Percentiles rank a stretch among this genome's conserved stretches.
Conservation (phyloP, 23 tunicate species). For the Ciona savignyi region DNA sequence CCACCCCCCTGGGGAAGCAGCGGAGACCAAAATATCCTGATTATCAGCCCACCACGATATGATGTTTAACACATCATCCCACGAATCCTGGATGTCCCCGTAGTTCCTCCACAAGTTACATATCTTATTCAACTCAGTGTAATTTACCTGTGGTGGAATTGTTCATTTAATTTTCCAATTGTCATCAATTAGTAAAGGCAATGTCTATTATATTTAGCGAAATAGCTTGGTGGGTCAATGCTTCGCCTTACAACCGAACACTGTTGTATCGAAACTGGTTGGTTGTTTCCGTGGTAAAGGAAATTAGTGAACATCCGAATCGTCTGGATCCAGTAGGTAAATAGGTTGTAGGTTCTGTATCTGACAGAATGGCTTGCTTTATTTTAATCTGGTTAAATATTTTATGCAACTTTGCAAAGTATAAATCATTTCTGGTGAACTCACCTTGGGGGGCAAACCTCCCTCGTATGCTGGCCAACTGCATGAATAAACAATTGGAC, state of each 20-base stretch:
- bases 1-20: slow-evolving; percentile 89
- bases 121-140: slow-evolving; percentile 69
- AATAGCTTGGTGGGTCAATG: too few species aligned
- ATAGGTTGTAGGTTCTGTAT: too few species aligned
- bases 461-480: slow-evolving; percentile 95
- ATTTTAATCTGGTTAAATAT: neutral
- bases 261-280: too few species aligned
- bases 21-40: slow-evolving; percentile 73
- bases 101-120: slow-evolving; percentile 93
- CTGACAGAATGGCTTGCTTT: neutral
- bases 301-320: too few species aligned
- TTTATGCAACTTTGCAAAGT: neutral
- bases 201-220: too few species aligned
- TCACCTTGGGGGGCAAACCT: slow-evolving; percentile 84
- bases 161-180: too few species aligned
- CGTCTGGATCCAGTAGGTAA: too few species aligned
- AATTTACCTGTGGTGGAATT: slow-evolving; percentile 88
- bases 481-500: slow-evolving; percentile 65
- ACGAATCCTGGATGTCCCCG: slow-evolving; percentile 87
- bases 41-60: slow-evolving; percentile 78
- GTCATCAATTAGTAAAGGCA: too few species aligned
- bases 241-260: too few species aligned
- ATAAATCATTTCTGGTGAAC: too few species aligned
- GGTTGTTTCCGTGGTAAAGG: too few species aligned
- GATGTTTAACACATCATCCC: slow-evolving; percentile 39